Base-by-base conservation (phyloP, 1,140 invertebrate genomes). In the Drosophila obscura region DNA sequence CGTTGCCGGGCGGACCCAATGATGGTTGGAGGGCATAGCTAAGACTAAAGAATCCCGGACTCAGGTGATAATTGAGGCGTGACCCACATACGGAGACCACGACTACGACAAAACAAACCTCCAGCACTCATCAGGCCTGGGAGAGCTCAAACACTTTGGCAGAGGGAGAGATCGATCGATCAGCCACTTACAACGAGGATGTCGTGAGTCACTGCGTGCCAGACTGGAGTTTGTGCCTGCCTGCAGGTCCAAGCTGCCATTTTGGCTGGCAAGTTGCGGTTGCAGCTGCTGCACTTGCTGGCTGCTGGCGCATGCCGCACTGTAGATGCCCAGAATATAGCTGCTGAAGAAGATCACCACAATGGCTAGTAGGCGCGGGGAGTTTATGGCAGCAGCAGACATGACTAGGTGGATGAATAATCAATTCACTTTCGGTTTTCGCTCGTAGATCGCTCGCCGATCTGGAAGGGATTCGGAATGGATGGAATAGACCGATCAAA, bases 41-140 rank as follows among this genome's bases (percentile, higher is more conserved):
- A 82, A 85, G 78, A 87, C 81, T 85, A 87, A 75, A 82, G 82
- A 87, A 80, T 78, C 79, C 78, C 55, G 67, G 67, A 50, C 69
- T 71, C 63, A 69, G 80, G 83, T 88, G 83, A 88, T 88, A 88
- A 88, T 88, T 88, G 84, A 89, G 62, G 71, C 64, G 66, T 89
- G 83, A 88, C 83, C 83, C 83, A 88, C 73, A 89, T 88, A 71
- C 51, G 49, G 62, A 43, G 50, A 74, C 64, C 39, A 77, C 22
- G 57, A 75, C 35, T 39, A 13, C 39, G 50, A 62, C 69, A 78
- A 83, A 73, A 82, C 78, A 87, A 73, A 59, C 78, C 55, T 26
- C 50, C 43, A 19, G 26, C 72, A 84, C 77, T 83, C 62, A 73
- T 58, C 44, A 44, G 60, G 28, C 6, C 35, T 48, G 52, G 31